Base-by-base conservation (phyloP, 2,113 vertebrate species). In the Ivindomyrus marchei region DNA sequence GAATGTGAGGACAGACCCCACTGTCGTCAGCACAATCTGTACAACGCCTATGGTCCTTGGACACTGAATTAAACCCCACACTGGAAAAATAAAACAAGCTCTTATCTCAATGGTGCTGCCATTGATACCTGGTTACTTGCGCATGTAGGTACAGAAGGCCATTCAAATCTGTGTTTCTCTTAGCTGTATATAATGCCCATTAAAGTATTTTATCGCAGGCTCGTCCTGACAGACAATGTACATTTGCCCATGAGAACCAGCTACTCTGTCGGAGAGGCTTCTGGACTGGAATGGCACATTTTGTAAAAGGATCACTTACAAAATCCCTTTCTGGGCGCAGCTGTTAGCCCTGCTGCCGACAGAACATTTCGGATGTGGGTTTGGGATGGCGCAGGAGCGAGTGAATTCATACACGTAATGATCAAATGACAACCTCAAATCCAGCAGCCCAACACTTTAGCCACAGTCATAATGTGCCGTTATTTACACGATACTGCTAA, bases 231-330 rank as follows among this genome's bases (percentile, higher is more conserved):
- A 31, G 62, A 66, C 62, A 70, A 70, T 31, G 62, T 70, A 70
- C 62, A 31, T 66, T 66, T 66, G n/a, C 10, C 62, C 62, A 31
- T 31, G 62, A 70, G 9, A 31, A 70, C n/a, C n/a, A 13, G 3
- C n/a, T 31, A 70, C 62, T 70, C 62, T 70, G 62, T 10, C 3
- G n/a, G n/a, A 70, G 62, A 66, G 77, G 13, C 42, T 83, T 42
- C 74, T 80, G 74, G 17, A 19, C 74, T 80, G 39, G 39, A 19
- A 42, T 7, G 11, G 45, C 39, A 27, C 27, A 90, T 50, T 87
- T 52, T 66, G 93, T 90, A 91, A 93, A 90, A 90, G 89, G 89
- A 52, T 70, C 94, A 92, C 94, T 94, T 93, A 93, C 91, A 84
- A 11, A 92, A 91, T 46, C 45, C 89, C 58, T 46, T 85, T 90